Evolutionary conservation across 2,797 vertebrate genomes (phyloP).

Genomic region (Buphagus erythrorhynchus): DNA sequence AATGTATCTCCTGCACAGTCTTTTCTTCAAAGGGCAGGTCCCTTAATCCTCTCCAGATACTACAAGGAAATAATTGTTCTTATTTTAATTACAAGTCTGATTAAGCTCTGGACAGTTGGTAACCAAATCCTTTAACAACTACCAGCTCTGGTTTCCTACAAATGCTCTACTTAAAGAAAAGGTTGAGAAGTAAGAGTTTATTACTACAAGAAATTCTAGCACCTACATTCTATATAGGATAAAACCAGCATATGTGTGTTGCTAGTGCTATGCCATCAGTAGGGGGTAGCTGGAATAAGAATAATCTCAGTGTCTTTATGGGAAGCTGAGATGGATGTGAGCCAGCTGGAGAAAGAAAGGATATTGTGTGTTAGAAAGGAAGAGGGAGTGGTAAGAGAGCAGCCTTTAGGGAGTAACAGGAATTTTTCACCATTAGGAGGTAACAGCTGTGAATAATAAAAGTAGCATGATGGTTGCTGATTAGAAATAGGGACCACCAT

Average conservation of each 20-base stretch:
- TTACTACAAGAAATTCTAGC: neutral
- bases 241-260: neutral
- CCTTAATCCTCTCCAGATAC: neutral
- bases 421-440: neutral
- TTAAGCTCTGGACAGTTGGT: neutral
- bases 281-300: neutral
- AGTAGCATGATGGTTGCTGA: neutral
- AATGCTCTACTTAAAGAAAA: neutral
- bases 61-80: constrained; percentile 9
- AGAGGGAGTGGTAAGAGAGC: neutral
- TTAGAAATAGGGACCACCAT: neutral
- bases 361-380: neutral
- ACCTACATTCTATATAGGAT: neutral
- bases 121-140: neutral
- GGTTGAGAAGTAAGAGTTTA: neutral
- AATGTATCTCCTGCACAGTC: neutral
- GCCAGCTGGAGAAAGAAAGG: neutral
- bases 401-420: neutral
- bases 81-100: neutral
- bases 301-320: neutral
- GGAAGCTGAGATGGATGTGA: neutral
- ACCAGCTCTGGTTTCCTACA: neutral
- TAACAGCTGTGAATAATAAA: neutral
- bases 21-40: neutral
- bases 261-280: neutral